These are phyloP conservation scores for Sarcophaga peregrina DNA, from an alignment of 1,140 invertebrate species.

Conservation along the genomic window DNA sequence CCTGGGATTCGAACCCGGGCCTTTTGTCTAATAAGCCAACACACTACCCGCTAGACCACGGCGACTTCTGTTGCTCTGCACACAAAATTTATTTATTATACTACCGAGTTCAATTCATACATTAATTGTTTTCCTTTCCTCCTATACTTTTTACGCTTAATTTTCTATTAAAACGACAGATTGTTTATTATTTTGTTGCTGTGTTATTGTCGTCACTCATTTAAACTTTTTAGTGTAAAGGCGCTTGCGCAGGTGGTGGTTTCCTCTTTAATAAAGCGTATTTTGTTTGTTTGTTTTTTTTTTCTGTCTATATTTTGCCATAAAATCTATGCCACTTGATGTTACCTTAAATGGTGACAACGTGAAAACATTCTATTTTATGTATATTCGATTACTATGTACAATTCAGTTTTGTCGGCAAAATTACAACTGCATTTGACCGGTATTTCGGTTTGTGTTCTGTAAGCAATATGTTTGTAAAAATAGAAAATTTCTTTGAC, in stretches of 20 bases:
- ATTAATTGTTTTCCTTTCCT: too few species aligned
- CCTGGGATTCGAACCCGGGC: too few species aligned
- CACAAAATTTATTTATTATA: too few species aligned
- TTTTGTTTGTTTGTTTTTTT: neutral
- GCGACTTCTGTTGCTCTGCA: too few species aligned
- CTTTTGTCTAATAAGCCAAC: too few species aligned
- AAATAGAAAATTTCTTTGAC: constrained; percentile 32
- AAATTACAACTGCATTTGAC: constrained; percentile 9
- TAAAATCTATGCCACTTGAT: constrained; percentile 59
- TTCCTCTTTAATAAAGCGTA: constrained; percentile 5
- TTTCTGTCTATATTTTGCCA: constrained; percentile 49
- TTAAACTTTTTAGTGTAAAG: neutral
- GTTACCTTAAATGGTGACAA: constrained; percentile 56
- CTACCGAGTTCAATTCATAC: too few species aligned
- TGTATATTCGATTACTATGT: neutral
- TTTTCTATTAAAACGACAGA: too few species aligned
- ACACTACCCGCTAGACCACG: too few species aligned
- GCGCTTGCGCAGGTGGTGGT: constrained; percentile 40
- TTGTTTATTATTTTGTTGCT: too few species aligned
- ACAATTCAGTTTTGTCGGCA: neutral
- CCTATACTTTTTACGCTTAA: too few species aligned
- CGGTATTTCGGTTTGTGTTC: neutral
- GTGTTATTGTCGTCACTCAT: neutral
- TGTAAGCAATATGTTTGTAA: neutral
- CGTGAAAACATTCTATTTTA: constrained; percentile 1